Conservation (phyloP, 2,113 vertebrate genomes). For the Calidris pygmaea region DNA sequence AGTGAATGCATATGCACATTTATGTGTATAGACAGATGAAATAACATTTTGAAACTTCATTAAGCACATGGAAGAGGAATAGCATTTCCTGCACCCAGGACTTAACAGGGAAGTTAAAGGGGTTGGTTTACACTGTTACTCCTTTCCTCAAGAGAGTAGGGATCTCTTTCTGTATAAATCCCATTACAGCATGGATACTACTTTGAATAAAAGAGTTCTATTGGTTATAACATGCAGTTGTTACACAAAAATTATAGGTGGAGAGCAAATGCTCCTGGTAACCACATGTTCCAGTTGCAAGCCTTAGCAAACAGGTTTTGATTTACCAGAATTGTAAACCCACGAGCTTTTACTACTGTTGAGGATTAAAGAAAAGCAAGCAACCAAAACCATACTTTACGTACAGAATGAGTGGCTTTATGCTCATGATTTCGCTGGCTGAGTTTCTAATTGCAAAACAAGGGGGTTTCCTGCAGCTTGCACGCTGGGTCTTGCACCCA, state of each 20-base stretch:
- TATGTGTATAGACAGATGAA: neutral
- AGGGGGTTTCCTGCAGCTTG: slow-evolving; percentile 24
- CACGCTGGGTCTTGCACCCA: neutral
- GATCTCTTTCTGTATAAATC: neutral
- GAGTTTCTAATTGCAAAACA: slow-evolving; percentile 37
- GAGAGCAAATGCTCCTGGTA: neutral
- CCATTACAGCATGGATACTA: neutral
- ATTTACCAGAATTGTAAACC: neutral
- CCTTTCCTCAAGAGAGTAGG: neutral
- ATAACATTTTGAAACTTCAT: neutral
- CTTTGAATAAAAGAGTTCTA: neutral
- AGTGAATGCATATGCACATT: neutral
- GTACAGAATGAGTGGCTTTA: neutral
- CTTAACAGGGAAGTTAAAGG: neutral
- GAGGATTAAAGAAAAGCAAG: neutral
- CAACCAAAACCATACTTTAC: neutral
- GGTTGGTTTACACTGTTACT: neutral
- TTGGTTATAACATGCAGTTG: neutral
- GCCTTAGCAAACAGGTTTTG: neutral
- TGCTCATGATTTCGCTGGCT: neutral
- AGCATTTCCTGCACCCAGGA: neutral
- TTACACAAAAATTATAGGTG: neutral
- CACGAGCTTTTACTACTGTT: neutral
- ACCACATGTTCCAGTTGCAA: neutral
- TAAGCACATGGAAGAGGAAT: neutral